phyloP scores from a whole-genome alignment of 2,797 vertebrate genomes.

The Menidia menidia region DNA sequence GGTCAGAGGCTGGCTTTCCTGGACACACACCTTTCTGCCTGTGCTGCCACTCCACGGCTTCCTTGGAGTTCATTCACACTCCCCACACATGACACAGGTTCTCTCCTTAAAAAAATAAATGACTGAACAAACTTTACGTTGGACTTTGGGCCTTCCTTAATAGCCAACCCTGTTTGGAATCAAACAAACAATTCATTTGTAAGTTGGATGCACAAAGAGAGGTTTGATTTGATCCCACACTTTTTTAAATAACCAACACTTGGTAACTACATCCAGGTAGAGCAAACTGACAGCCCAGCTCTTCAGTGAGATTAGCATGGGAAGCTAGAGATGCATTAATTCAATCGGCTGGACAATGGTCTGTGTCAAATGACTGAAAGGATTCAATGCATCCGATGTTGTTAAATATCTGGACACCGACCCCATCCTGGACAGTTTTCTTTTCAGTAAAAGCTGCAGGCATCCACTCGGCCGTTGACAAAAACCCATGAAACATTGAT shows the following conservation, averaged over 20 bases:
- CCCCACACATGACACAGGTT: no score
- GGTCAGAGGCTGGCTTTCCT: no score
- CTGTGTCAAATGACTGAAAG: conserved; percentile 21
- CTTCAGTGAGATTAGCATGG: not conserved
- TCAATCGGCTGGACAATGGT: not conserved
- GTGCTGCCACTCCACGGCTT: no score
- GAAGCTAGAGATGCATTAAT: conserved; percentile 25
- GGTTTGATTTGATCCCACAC: not conserved
- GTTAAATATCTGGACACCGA: conserved; percentile 27
- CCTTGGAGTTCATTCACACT: no score
- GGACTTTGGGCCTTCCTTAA: not conserved
- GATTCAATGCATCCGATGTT: conserved; percentile 5
- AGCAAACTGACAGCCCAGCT: not conserved
- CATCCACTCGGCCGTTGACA: conserved; percentile 9
- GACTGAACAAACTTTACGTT: no score
- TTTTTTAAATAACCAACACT: not conserved
- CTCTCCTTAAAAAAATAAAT: no score
- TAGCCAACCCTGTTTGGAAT: not conserved
- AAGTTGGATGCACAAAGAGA: not conserved
- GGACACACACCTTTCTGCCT: no score
- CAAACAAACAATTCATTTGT: not conserved
- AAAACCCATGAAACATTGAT: not conserved
- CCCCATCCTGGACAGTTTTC: conserved; percentile 31
- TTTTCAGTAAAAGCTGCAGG: conserved; percentile 30
- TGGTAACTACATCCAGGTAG: not conserved